Percentiles rank a stretch among this genome's conserved stretches.
These are phyloP conservation scores for Thunnus thynnus DNA, from an alignment of 2,113 vertebrate genomes.

Conservation along the genomic window DNA sequence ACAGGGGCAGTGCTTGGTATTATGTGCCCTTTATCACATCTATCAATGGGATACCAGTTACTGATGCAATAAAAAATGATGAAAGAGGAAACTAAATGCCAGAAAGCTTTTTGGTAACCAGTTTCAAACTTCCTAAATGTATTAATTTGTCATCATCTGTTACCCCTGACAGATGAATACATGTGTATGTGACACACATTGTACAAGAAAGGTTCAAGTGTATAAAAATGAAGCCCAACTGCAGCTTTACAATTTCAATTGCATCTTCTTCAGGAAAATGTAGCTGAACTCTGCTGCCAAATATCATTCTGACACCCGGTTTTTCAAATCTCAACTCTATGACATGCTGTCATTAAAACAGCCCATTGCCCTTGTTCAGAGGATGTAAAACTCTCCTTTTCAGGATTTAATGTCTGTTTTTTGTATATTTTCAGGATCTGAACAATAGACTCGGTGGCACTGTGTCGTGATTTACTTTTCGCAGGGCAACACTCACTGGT, in stretches of 20 bases:
- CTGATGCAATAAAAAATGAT: neutral
- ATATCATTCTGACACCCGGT: constrained; percentile 28
- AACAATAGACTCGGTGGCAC: constrained; percentile 75
- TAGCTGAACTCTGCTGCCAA: constrained; percentile 31
- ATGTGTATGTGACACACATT: neutral
- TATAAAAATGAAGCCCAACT: neutral
- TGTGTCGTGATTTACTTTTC: constrained; percentile 78
- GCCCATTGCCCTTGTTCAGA: constrained; percentile 32
- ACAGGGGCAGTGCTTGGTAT: neutral
- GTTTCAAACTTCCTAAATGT: neutral
- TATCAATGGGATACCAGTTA: neutral
- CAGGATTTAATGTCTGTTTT: constrained; percentile 33
- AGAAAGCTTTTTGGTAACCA: constrained; percentile 7
- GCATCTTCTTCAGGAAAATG: neutral
- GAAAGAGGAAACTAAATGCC: constrained; percentile 7
- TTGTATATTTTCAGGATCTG: constrained; percentile 56
- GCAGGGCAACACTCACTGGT: constrained; percentile 71
- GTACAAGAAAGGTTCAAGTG: too few relatives aligned
- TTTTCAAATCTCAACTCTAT: constrained; percentile 19
- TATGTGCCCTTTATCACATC: neutral
- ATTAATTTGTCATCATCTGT: constrained; percentile 6
- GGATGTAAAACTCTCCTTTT: constrained; percentile 29
- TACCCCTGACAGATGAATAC: neutral
- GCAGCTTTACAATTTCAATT: constrained; percentile 14
- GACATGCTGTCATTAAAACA: constrained; percentile 48